Percentiles rank a stretch among this genome's conserved stretches.
Conservation (phyloP, 92 coral and sea anemone genomes). For the Phenganax stokvisi region DNA sequence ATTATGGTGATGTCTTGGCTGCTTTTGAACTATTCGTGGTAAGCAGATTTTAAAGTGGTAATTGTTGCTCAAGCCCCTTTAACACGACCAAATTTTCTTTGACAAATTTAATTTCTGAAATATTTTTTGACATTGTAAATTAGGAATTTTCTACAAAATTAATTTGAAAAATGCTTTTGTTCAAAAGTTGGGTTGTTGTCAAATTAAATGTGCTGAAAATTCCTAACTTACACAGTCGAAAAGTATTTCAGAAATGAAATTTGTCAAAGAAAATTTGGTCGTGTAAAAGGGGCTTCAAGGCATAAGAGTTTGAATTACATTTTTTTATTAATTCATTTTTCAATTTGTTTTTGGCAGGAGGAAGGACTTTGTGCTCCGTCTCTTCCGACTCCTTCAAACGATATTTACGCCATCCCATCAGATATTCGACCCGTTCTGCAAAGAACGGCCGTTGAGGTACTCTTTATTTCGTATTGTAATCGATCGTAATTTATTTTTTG, state of each 20-base stretch:
- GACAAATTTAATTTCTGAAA: too few relatives aligned
- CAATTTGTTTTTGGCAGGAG: constrained; percentile 12
- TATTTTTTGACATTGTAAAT: too few relatives aligned
- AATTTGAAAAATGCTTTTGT: too few relatives aligned
- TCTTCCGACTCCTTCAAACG: constrained; percentile 31
- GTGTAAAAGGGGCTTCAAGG: too few relatives aligned
- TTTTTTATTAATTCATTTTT: background rate
- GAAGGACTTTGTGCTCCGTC: constrained; percentile 26
- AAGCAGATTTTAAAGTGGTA: background rate
- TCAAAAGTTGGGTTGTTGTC: too few relatives aligned
- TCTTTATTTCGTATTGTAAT: background rate
- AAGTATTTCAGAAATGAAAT: too few relatives aligned
- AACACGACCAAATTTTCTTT: background rate
- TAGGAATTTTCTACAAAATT: too few relatives aligned
- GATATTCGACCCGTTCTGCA: constrained; percentile 89
- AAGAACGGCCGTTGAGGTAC: constrained; percentile 95
- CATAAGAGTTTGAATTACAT: background rate
- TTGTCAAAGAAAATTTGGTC: too few relatives aligned
- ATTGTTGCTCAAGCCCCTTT: too few relatives aligned
- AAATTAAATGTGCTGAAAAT: too few relatives aligned
- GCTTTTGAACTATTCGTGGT: constrained; percentile 93
- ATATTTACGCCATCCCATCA: constrained; percentile 66
- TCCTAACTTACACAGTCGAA: too few relatives aligned
- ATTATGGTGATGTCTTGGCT: constrained; percentile 83
- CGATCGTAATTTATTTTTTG: background rate